These are phyloP conservation scores for Arion vulgaris DNA, from an alignment of 1,140 invertebrate species.

Conservation along the genomic window DNA sequence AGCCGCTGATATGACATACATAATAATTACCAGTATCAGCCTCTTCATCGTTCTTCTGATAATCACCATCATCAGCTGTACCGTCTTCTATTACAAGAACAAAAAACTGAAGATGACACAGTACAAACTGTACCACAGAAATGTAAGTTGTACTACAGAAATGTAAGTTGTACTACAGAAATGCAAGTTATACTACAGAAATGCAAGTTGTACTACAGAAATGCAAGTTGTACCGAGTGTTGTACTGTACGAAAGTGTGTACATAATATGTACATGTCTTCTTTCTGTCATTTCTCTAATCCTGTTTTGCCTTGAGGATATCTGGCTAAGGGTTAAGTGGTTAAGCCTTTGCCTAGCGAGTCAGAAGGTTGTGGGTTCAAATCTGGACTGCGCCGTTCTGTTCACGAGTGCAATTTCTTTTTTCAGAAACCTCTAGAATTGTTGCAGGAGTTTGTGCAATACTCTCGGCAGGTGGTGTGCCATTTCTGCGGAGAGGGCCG, in stretches of 20 bases:
- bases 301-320: not conserved
- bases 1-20: not conserved
- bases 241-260: not conserved
- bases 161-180: not conserved
- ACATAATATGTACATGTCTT: too few relatives aligned
- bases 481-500: too few relatives aligned
- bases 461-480: too few relatives aligned
- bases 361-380: not conserved
- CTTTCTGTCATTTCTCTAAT: too few relatives aligned
- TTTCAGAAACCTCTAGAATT: too few relatives aligned
- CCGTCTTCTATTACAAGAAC: conserved; percentile 30
- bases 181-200: too few relatives aligned
- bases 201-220: not conserved
- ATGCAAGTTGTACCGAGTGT: not conserved
- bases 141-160: conserved; percentile 15
- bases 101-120: conserved; percentile 28
- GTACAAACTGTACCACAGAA: conserved; percentile 36
- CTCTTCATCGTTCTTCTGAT: conserved; percentile 25
- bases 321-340: not conserved
- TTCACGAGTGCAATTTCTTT: too few relatives aligned
- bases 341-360: not conserved
- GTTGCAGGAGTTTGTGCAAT: too few relatives aligned
- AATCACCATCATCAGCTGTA: conserved; percentile 1
- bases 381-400: too few relatives aligned
- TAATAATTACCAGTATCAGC: conserved; percentile 13